Base-by-base conservation (phyloP, 2,113 vertebrate species). In the Pangasianodon hypophthalmus region DNA sequence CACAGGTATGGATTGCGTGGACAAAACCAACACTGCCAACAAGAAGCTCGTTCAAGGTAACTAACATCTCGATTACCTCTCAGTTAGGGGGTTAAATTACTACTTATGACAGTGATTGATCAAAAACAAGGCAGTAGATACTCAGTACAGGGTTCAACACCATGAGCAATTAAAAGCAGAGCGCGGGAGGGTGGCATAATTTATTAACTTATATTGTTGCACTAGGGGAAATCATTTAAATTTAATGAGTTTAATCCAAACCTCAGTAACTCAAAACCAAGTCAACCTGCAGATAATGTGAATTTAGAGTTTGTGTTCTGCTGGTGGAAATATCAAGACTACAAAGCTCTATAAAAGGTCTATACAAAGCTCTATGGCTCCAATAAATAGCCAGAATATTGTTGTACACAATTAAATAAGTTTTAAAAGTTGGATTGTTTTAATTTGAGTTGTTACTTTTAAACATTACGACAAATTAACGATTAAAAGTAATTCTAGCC, bases 21-120 rank as follows among this genome's bases (percentile, higher is more conserved):
- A 94, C 91, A 97, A 97, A 93, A 94, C 96, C 29, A 96, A 88
- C 3, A 94, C 93, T 92, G 94, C 96, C 32, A 95, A 94, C 71
- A 97, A 98, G 95, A 98, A 96, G 91, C 96, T 99, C 52, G 95
- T 98, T 69, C 98, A 99, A 97, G 98, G 98, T 99, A 95, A 96
- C 18, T 56, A 16, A 32, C 1, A 6, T 69, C 26, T 18, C 6
- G 1, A 26, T 79, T 11, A 19, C 6, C 71, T 75, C 71, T 75
- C 1, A 19, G 29, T 44, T 21, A 9, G 37, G 11, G 6, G 2
- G 50, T 54, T 13, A 54, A 54, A n/a, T 32, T 29, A 16, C 24
- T 26, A 1, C 16, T 79, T 5, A 6, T 73, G 10, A 48, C 2
- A 14, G n/a, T 46, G 44, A 77, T 13, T 46, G 21, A 44, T 10